Evolutionary conservation across 2,113 vertebrate genomes (phyloP), one percentile per base, ranked within the genome.

Genomic region (Zootoca vivipara): DNA sequence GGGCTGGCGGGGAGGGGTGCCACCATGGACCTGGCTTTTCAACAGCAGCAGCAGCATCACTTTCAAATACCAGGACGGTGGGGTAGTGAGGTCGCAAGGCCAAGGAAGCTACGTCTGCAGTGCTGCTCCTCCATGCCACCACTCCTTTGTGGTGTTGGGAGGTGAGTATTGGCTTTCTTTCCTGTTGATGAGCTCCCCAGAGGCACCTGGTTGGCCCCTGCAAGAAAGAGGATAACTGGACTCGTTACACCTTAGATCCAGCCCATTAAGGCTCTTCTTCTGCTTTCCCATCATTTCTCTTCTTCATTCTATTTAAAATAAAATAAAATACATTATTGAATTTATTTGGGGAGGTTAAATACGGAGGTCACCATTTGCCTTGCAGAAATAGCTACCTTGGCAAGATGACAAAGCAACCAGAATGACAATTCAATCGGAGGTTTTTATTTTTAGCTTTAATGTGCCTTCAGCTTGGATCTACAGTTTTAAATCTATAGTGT

Each of bases 351-450:
- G 42, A 52, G 64, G 40, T 86, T 78, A 86, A 85, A 75, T n/a
- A 64, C 40, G 30, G 83, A 77, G 72, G 56, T 56, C 64, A 78
- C 75, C 69, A 28, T 86, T 79, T 79, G 70, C 77, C 85, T 78
- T 56, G 7, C 40, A 85, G 74, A 52, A 42, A 86, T 30, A n/a
- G 58, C 30, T 69, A 35, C 78, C 75, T 78, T 78, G 30, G 64
- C 38, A 69, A 26, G 82, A 73, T 33, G 18, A 10, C 8, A 56
- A 56, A 84, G 46, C 42, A 73, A 42, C 30, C 82, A 58, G 77
- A 86, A 40, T 70, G 77, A 79, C 15, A 16, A 67, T 67, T 78
- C 64, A 64, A 40, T 85, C 73, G 42, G 56, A 75, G 35, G 65
- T 77, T 38, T 38, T 65, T 64, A 65, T 52, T 42, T 77, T 77